Evolutionary conservation across 2,113 vertebrate genomes (phyloP), one percentile per base, ranked within the genome.

Genomic region (Etia nguti): DNA sequence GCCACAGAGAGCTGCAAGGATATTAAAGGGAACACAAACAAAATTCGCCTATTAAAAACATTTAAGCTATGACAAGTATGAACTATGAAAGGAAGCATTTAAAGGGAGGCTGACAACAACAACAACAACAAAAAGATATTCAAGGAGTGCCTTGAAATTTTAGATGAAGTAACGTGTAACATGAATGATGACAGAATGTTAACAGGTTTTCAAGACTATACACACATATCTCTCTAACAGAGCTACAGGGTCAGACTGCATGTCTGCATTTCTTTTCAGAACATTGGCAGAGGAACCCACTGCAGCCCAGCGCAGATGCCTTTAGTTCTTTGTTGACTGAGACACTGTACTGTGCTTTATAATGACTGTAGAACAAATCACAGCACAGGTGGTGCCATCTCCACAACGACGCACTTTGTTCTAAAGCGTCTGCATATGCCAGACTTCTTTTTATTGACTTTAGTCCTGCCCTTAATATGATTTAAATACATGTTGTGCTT

Each of bases 11-110:
- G 36, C 62, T 68, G 36, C 36, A 41, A 41, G 62, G 11, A 68
- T 41, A 15, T 68, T 70, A 0, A 41, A 68, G 41, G 36, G n/a
- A 68, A 68, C 62, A 22, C n/a, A 68, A 0, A 41, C n/a, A 0
- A 1, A 4, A 68, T 41, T 65, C 12, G 60, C 1, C 2, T 65
- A 65, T n/a, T 11, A 20, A 56, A 56, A 56, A 56, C 54, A 24
- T 60, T 60, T 15, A 60, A 16, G 15, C 57, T 31, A 1, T 31
- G 2, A 59, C 24, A 29, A 57, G 31, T 31, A 59, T 31, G 57
- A 31, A 60, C 56, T 29, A 0, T 59, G 0, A 62, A 24, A 46
- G 38, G n/a, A 70, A 6, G 65, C 65, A 0, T 65, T 65, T 65
- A 36, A 65, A n/a, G 34, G 18, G 60, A 65, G 18, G 36, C 18